Percentiles rank a stretch among this genome's conserved stretches.
Conservation (phyloP, 2,113 vertebrate genomes). For the Jaculus jaculus region DNA sequence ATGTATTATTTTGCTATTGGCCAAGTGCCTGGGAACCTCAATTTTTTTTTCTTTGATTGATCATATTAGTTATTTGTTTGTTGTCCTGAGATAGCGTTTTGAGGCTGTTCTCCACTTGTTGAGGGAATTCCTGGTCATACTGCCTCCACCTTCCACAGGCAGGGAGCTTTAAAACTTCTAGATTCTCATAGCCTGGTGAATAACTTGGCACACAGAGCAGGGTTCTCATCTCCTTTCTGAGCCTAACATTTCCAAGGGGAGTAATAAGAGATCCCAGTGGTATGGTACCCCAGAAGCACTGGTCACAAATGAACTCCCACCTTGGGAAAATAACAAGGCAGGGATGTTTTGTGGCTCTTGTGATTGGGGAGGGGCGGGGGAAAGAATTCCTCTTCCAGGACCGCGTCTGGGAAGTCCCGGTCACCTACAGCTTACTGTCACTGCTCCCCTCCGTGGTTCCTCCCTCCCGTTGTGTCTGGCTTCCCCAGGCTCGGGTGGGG, state of each 20-base stretch:
- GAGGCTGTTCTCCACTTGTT: too few species aligned
- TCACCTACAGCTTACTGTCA: neutral
- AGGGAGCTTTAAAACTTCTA: too few species aligned
- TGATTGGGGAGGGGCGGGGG: too few species aligned
- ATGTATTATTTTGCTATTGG: neutral
- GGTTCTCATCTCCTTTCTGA: neutral
- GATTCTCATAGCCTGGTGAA: too few species aligned
- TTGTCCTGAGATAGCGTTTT: too few species aligned
- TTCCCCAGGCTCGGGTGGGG: neutral
- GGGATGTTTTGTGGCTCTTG: slow-evolving; percentile 4
- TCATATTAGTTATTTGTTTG: too few species aligned
- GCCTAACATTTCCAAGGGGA: slow-evolving; percentile 5
- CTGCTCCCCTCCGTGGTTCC: neutral
- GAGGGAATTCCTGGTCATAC: neutral
- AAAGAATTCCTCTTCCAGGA: neutral
- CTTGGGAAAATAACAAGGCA: slow-evolving; percentile 48
- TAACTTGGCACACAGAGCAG: neutral
- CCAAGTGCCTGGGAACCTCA: neutral
- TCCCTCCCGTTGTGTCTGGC: neutral
- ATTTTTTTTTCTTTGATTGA: neutral
- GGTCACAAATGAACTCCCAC: slow-evolving; percentile 61
- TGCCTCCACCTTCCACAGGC: too few species aligned
- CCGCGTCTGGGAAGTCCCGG: neutral
- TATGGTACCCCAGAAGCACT: slow-evolving; percentile 22
- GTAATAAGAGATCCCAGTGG: neutral